phyloP scores from a whole-genome alignment of 2,797 vertebrate species.

The Gila robusta region DNA sequence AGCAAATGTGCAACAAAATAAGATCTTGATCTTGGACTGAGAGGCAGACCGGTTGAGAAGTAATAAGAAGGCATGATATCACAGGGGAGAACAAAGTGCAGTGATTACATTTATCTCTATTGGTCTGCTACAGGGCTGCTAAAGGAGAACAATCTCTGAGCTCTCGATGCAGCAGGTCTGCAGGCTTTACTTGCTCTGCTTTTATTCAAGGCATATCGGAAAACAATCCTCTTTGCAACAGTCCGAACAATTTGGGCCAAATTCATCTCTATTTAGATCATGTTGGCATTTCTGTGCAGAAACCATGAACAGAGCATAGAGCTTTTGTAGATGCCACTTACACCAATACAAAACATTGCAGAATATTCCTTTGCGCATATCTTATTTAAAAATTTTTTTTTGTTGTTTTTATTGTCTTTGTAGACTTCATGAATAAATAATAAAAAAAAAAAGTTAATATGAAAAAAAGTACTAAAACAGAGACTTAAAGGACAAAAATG shows the following conservation, averaged over 20 bases:
- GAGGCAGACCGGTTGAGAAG: constrained; percentile 70
- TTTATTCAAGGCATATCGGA: constrained; percentile 73
- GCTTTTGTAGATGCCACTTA: neutral
- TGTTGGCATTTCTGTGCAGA: neutral
- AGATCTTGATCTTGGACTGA: constrained; percentile 75
- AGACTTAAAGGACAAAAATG: no score
- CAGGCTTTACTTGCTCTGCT: neutral
- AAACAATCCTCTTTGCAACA: constrained; percentile 63
- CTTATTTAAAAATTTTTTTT: neutral
- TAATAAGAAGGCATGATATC: constrained; percentile 77
- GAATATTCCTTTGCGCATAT: neutral
- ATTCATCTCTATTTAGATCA: neutral
- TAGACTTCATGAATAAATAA: neutral
- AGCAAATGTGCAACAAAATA: constrained; percentile 75
- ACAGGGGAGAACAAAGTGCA: constrained; percentile 79
- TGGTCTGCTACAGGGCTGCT: constrained; percentile 73
- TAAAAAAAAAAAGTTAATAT: neutral
- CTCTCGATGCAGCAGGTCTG: constrained; percentile 60
- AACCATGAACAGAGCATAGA: neutral
- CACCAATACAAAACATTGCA: neutral
- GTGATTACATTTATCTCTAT: constrained; percentile 83
- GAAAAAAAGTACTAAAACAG: neutral
- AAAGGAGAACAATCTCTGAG: constrained; percentile 70
- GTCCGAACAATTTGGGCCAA: constrained; percentile 31
- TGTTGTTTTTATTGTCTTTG: neutral